Evolutionary conservation across 1,140 invertebrate species (phyloP).

Genomic region (Coenobita brevimanus): DNA sequence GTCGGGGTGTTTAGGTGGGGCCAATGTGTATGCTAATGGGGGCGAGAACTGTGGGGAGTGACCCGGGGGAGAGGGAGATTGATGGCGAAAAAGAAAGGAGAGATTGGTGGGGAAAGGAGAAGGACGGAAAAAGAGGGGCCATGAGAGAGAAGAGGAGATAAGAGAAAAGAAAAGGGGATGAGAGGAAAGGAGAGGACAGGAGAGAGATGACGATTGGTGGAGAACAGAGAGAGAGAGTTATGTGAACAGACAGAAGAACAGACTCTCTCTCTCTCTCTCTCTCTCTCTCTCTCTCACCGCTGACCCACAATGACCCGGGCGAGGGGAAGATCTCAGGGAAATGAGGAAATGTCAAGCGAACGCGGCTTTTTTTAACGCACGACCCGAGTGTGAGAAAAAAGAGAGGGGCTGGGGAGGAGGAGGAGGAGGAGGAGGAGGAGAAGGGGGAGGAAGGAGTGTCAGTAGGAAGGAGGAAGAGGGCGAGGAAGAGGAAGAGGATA

Average conservation of each 20-base stretch:
- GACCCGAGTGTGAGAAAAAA: constrained; percentile 20
- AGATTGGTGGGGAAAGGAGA: too few species aligned
- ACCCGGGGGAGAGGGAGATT: too few species aligned
- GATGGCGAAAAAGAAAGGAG: too few species aligned
- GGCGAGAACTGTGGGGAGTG: too few species aligned
- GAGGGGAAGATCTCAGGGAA: constrained; percentile 36
- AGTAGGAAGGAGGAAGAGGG: neutral
- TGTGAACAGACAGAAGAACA: neutral
- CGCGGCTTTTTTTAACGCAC: neutral
- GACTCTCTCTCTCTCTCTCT: neutral
- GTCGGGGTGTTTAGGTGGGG: too few species aligned
- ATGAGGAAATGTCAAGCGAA: constrained; percentile 36
- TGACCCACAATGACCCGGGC: constrained; percentile 39
- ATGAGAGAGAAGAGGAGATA: too few species aligned
- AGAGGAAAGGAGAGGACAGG: neutral
- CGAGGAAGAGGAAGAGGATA: neutral
- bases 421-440: neutral
- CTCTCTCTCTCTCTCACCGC: neutral
- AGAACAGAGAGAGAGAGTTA: too few species aligned
- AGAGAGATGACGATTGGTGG: neutral
- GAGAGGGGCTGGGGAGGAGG: neutral
- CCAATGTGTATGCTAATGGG: too few species aligned
- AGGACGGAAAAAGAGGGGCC: too few species aligned
- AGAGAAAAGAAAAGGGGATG: too few species aligned
- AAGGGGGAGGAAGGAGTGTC: neutral